Evolutionary conservation across 2,113 vertebrate genomes (phyloP), one percentile per base, ranked within the genome.

Genomic region (Alosa alosa): DNA sequence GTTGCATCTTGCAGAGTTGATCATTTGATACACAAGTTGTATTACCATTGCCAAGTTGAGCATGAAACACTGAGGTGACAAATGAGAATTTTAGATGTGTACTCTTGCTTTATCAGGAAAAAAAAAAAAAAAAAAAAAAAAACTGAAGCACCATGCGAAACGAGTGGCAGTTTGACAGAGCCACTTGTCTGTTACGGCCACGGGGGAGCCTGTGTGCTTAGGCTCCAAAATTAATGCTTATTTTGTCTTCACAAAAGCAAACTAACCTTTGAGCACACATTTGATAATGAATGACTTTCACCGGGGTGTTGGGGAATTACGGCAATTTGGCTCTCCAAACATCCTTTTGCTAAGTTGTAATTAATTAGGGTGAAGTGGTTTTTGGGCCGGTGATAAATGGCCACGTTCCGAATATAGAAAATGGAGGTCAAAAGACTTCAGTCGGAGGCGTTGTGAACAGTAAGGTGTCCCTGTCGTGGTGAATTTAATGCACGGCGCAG

Each of bases 221-320:
- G 83, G 90, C 88, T 83, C 89, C n/a, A 89, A 93, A 94, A 95
- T 95, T 93, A 95, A 95, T 94, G 94, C 93, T 95, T 92, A 95
- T 92, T 94, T 93, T 90, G 88, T 94, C 93, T 93, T 93, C 92
- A 93, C 92, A 93, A 94, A 94, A 95, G 93, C 94, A 95, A 94
- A 94, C 94, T 94, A 95, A 95, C 95, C 94, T 96, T 96, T 96
- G 95, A 95, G 94, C 94, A 95, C 94, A 95, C 94, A 95, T 95
- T 95, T 95, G 94, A 94, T 95, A 95, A 96, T 95, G 94, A 93
- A 95, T 92, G 95, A 96, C 95, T 95, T 96, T 96, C 94, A 95
- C 91, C 83, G 49, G 31, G 2, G 92, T 82, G 94, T 93, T 93
- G 86, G 82, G 95, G 95, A 96, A 95, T 95, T 95, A 94, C 94